Evolutionary conservation across 2,888 invertebrate genomes (phyloP).

Genomic region (Tryphoninae sp.): DNA sequence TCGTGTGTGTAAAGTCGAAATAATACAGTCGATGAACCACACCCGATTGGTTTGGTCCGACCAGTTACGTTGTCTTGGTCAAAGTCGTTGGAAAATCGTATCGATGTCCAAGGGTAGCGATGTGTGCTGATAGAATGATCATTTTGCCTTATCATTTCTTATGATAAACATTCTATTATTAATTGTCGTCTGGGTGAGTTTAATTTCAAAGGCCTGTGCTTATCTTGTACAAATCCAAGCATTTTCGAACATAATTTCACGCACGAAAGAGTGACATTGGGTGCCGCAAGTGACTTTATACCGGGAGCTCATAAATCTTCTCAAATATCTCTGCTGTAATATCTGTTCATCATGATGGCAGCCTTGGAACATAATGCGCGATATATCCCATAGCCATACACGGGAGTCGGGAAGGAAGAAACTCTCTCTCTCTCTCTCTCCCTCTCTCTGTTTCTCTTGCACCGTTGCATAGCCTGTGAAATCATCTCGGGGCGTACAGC

Average conservation of each 20-base stretch:
- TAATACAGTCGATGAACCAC: constrained; percentile 25
- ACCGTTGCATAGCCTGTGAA: constrained; percentile 45
- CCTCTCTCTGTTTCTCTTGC: neutral
- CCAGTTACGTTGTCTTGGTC: constrained; percentile 4
- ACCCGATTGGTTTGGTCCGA: constrained; percentile 25
- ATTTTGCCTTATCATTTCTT: neutral
- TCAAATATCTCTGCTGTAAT: constrained; percentile 75
- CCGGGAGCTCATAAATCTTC: constrained; percentile 75
- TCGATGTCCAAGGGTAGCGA: constrained; percentile 55
- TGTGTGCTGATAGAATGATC: constrained; percentile 69
- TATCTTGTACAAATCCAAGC: neutral
- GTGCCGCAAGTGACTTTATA: constrained; percentile 53
- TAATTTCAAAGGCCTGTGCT: constrained; percentile 66
- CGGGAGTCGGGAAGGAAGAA: constrained; percentile 38
- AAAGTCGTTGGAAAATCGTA: constrained; percentile 52
- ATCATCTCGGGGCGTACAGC: constrained; percentile 60
- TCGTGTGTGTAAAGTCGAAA: constrained; percentile 10
- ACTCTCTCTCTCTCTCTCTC: constrained; percentile 13
- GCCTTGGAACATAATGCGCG: constrained; percentile 45
- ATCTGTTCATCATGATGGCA: constrained; percentile 72
- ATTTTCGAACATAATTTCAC: constrained; percentile 17
- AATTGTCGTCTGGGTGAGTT: constrained; percentile 71
- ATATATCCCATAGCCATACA: constrained; percentile 30
- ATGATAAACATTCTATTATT: constrained; percentile 68
- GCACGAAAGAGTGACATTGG: constrained; percentile 58